Conservation (phyloP, 2,113 vertebrate species). For the Furnarius figulus region DNA sequence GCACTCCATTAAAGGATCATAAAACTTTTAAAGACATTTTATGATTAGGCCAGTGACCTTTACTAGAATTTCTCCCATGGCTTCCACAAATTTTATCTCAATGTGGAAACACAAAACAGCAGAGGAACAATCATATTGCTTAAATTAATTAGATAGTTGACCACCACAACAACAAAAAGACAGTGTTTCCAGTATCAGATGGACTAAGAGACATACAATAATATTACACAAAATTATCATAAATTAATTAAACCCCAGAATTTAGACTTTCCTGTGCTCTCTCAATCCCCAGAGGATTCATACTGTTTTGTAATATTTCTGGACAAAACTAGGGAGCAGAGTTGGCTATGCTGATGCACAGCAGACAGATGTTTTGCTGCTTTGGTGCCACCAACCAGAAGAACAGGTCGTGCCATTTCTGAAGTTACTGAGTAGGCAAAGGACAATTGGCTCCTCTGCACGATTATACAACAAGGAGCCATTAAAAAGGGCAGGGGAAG, state of each 20-base stretch:
- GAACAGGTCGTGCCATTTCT: not conserved
- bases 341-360: not conserved
- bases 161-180: not conserved
- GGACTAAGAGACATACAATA: not conserved
- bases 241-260: not conserved
- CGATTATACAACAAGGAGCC: not conserved
- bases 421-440: not conserved
- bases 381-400: not conserved
- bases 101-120: not conserved
- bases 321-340: not conserved
- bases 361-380: not conserved
- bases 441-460: not conserved
- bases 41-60: not conserved
- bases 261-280: not conserved
- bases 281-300: not conserved
- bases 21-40: slow-evolving; percentile 36
- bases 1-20: slow-evolving; percentile 1
- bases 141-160: not conserved
- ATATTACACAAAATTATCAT: not conserved
- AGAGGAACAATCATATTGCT: not conserved
- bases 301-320: not conserved
- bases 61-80: not conserved
- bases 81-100: slow-evolving; percentile 11
- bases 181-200: not conserved
- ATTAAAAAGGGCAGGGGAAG: not conserved